A percentile compares a stretch with the other conserved stretches of the same genome.
phyloP scores from a whole-genome alignment of 1,140 invertebrate species.

The Aphelenchoides avenae region DNA sequence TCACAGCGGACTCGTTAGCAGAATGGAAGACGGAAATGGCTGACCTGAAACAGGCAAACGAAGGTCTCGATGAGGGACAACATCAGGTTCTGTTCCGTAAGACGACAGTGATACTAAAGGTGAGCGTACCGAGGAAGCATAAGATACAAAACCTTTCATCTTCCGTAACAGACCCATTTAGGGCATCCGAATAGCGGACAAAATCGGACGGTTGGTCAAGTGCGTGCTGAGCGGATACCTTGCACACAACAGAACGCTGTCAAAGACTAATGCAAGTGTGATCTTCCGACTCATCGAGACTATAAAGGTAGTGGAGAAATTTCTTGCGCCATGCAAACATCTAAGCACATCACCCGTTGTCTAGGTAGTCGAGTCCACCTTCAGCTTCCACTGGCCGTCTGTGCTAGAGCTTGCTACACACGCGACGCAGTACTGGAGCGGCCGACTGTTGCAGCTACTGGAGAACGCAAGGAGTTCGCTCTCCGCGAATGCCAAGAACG shows the following conservation, averaged over 20 bases:
- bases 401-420: constrained; percentile 64
- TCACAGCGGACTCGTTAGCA: constrained; percentile 16
- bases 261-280: constrained; percentile 71
- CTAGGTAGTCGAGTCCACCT: constrained; percentile 67
- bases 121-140: constrained; percentile 21
- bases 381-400: constrained; percentile 65
- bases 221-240: constrained; percentile 77
- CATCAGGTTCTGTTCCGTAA: too few relatives aligned
- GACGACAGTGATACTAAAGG: constrained; percentile 32
- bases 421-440: constrained; percentile 16
- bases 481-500: constrained; percentile 9
- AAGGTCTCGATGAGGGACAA: too few relatives aligned
- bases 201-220: constrained; percentile 64
- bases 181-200: constrained; percentile 66
- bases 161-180: constrained; percentile 72
- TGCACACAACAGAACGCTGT: constrained; percentile 71
- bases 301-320: constrained; percentile 66
- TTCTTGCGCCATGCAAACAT: constrained; percentile 9
- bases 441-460: constrained; percentile 16
- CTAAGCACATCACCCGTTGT: constrained; percentile 5
- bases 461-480: constrained; percentile 10
- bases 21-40: constrained; percentile 41
- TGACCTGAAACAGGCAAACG: not conserved
- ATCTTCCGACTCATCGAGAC: constrained; percentile 77
- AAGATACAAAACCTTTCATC: constrained; percentile 48